These are phyloP conservation scores for Asarcornis scutulata DNA, from an alignment of 2,113 vertebrate species.

Conservation along the genomic window DNA sequence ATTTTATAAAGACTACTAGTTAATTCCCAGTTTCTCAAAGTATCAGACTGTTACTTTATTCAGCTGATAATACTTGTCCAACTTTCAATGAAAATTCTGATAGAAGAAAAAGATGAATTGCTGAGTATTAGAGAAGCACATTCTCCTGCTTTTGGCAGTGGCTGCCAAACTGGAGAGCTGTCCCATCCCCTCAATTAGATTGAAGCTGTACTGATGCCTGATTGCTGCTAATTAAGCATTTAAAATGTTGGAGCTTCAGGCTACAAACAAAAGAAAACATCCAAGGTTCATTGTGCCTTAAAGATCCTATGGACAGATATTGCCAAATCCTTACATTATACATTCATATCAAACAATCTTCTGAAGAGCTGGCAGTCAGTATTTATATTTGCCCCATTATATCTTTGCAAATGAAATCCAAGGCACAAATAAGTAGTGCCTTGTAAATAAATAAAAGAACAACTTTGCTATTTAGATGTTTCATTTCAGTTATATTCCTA, in stretches of 20 bases:
- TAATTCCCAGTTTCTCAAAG: background rate
- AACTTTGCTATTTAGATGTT: background rate
- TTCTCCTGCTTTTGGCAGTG: background rate
- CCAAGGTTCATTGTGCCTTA: background rate
- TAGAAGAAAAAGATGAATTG: background rate
- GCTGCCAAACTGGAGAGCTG: background rate
- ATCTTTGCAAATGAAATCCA: background rate
- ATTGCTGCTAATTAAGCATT: background rate
- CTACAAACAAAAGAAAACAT: background rate
- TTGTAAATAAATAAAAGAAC: background rate
- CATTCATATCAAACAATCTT: background rate
- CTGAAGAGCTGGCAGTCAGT: background rate
- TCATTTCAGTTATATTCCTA: background rate
- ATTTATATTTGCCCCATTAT: background rate
- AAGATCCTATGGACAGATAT: background rate
- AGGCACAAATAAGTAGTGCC: background rate
- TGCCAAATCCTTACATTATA: background rate
- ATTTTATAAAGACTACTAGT: background rate
- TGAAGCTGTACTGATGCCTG: background rate
- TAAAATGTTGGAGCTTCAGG: background rate
- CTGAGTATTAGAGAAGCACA: background rate
- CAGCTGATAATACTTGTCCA: background rate
- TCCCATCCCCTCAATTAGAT: background rate
- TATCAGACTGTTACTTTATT: background rate
- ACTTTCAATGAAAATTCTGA: background rate